Base-by-base conservation (phyloP, 2,797 vertebrate genomes). In the Anguilla obscura region DNA sequence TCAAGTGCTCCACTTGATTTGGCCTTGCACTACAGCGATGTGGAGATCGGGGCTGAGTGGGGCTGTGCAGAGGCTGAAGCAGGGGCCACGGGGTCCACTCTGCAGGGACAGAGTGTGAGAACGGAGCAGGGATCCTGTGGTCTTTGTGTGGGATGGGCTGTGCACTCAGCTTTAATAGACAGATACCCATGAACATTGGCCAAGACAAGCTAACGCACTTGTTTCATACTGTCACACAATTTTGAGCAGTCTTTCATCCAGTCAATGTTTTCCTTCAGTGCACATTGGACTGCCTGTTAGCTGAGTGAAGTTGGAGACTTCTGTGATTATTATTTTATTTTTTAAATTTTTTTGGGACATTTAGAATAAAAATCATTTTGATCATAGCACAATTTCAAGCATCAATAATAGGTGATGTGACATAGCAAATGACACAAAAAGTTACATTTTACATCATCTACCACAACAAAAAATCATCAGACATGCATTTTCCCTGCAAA, bases 181-280 rank as follows among this genome's bases (percentile, higher is more conserved):
- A 92, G 86, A 71, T 48, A 85, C 90, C 90, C 90, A 89, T 50
- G 88, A 90, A 89, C 87, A 84, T 88, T 56, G 92, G 93, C 93
- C 92, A 95, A 95, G 93, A 92, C 92, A 93, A 94, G 91, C 89
- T 91, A 80, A 9, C 84, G 88, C 91, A 87, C 89, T 91, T 89
- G 88, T 92, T 85, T 87, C 80, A 87, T 87, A 91, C 89, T 93
- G 91, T 89, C 93, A 92, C 89, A 86, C 76, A 85, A 91, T 92
- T 90, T 93, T 79, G 91, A 94, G 93, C 83, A 85, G 89, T 92
- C 93, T 93, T 92, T 94, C 92, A 93, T 94, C 91, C 87, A 83
- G 88, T 87, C 88, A 63, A 74, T 93, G 91, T 95, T 95, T 94
- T 88, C 2, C 86, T 30, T 88, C 95, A 94, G 95, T 92, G 89